Evolutionary conservation across 92 coral and sea anemone species (phyloP).

Genomic region (Parazoanthus darwini): DNA sequence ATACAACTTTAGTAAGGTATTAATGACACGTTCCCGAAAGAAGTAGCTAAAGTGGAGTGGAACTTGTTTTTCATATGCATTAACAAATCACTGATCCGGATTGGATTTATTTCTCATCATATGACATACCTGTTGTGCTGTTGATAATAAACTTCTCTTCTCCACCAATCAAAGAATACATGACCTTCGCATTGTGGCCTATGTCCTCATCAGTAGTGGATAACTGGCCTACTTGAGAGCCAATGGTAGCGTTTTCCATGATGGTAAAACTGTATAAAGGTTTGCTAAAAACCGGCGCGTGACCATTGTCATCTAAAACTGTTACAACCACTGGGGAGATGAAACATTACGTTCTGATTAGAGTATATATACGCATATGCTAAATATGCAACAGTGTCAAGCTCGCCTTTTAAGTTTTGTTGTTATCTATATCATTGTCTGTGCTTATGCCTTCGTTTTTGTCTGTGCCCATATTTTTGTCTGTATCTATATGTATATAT

Average conservation of each 20-base stretch:
- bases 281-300: conserved; percentile 43
- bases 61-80: too few relatives aligned
- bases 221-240: conserved; percentile 44
- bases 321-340: conserved; percentile 36
- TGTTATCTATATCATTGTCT: too few relatives aligned
- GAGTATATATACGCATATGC: too few relatives aligned
- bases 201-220: conserved; percentile 55
- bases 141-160: conserved; percentile 46
- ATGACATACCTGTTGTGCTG: conserved; percentile 44
- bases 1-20: too few relatives aligned
- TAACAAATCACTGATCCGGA: background rate
- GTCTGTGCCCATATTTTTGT: too few relatives aligned
- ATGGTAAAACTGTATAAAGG: conserved; percentile 41
- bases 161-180: conserved; percentile 49
- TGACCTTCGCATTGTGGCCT: conserved; percentile 50
- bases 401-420: too few relatives aligned
- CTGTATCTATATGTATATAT: too few relatives aligned
- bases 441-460: too few relatives aligned
- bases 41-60: too few relatives aligned
- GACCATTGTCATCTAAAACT: conserved; percentile 50
- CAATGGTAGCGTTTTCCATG: conserved; percentile 43
- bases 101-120: background rate
- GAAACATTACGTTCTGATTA: background rate
- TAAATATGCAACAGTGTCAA: too few relatives aligned
- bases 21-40: too few relatives aligned